Base-by-base conservation (phyloP, 2,888 invertebrate species). In the Eristalinus aeneus region DNA sequence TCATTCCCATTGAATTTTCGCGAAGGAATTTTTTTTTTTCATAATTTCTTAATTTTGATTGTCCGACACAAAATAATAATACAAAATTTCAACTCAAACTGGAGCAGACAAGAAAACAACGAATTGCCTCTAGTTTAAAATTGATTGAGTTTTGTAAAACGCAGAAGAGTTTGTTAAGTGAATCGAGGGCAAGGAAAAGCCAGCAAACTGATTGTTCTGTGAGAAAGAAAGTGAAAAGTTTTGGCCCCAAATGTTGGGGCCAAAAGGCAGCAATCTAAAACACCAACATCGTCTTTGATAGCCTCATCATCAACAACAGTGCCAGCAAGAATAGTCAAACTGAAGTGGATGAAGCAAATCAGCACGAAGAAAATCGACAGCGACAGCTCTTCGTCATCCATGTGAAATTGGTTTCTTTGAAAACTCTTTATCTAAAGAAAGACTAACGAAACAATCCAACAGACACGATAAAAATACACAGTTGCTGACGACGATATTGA, bases 171-270 rank as follows among this genome's bases (percentile, higher is more conserved):
- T 63, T 65, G 53, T 27, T 53, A 81, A 75, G 82, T 86, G 77
- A 74, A 78, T 74, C 60, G 53, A 78, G 46, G 72, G 64, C 63
- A 68, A 81, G 63, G 73, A 85, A 81, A 65, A 12, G 36, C 64
- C 74, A 77, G 64, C 58, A 36, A 76, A 63, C 54, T 53, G 60
- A 80, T 31, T 68, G 53, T 63, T 68, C 63, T 46, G 60, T 65
- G 63, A 60, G 20, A 78, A 74, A 67, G 79, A 79, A 87, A 87
- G 78, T 87, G 75, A 79, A 87, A 83, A 83, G 71, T 74, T 82
- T 87, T 87, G 82, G 87, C 83, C 87, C 87, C 87, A 72, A 83
- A 67, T 68, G 23, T 78, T 78, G 86, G 87, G 87, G 87, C 87
- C 87, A 87, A 83, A 83, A 83, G 82, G 73, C 82, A 72, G 58